phyloP scores from a whole-genome alignment of 2,888 invertebrate species.

The Schizaphis graminum region DNA sequence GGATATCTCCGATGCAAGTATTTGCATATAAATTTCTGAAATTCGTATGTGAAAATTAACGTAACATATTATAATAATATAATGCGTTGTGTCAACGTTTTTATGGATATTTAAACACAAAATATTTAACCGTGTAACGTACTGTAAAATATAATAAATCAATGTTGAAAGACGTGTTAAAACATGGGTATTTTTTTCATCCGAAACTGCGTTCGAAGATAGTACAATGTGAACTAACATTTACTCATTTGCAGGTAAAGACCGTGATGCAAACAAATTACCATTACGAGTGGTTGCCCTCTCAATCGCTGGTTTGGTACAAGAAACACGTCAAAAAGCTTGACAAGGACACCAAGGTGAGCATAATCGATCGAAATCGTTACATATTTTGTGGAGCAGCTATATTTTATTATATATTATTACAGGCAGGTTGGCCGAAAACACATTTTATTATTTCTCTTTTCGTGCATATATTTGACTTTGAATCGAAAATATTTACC shows the following conservation, averaged over 20 bases:
- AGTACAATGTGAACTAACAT: neutral
- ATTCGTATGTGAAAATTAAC: neutral
- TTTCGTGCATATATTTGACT: neutral
- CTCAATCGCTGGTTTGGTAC: constrained; percentile 71
- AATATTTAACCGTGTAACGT: neutral
- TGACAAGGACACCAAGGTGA: constrained; percentile 71
- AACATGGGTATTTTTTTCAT: neutral
- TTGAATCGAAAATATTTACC: neutral
- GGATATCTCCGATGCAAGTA: neutral
- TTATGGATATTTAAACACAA: neutral
- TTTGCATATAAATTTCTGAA: neutral
- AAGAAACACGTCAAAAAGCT: constrained; percentile 71
- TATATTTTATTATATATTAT: constrained; percentile 4
- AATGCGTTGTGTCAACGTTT: neutral
- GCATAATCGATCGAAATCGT: constrained; percentile 40
- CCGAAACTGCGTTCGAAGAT: neutral
- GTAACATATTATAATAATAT: neutral
- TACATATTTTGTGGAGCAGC: neutral
- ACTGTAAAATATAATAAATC: neutral
- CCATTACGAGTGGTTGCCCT: constrained; percentile 72
- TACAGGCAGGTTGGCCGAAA: neutral
- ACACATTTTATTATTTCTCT: neutral
- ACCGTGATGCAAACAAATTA: constrained; percentile 34
- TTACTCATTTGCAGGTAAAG: constrained; percentile 30
- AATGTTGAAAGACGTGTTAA: neutral